phyloP scores from a whole-genome alignment of 2,113 vertebrate species.

The Oreochromis spilurus region DNA sequence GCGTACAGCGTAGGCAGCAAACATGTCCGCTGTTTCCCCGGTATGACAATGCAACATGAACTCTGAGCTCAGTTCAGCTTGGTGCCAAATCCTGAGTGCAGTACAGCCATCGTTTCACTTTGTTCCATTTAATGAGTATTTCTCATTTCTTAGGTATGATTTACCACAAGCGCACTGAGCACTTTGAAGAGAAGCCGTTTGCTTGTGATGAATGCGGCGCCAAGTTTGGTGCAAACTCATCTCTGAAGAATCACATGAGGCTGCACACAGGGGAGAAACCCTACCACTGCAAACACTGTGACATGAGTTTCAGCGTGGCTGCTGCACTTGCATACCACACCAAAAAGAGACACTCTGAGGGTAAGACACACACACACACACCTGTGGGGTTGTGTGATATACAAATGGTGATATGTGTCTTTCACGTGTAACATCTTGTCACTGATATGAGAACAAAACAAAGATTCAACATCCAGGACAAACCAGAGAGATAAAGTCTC shows the following conservation, averaged over 20 bases:
- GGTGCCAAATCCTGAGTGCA: background rate
- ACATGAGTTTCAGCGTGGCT: constrained; percentile 84
- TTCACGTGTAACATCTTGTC: background rate
- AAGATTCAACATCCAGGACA: background rate
- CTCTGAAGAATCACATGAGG: constrained; percentile 84
- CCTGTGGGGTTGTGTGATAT: background rate
- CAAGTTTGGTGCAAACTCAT: constrained; percentile 84
- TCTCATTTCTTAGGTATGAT: constrained; percentile 75
- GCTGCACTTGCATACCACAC: constrained; percentile 86
- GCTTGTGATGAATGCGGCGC: constrained; percentile 81
- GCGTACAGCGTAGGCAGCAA: background rate
- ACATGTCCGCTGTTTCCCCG: background rate
- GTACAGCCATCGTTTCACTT: background rate
- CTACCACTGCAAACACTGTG: constrained; percentile 84
- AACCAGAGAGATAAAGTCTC: background rate
- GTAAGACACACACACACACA: constrained; percentile 48
- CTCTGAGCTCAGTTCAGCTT: background rate
- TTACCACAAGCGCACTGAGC: constrained; percentile 86
- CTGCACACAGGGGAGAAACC: constrained; percentile 86
- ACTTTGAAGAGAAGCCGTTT: constrained; percentile 86
- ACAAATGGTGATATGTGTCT: background rate
- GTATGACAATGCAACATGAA: background rate
- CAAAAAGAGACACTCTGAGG: constrained; percentile 88
- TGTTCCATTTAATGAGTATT: background rate
- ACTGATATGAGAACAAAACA: background rate